Evolutionary conservation across 2,113 vertebrate genomes (phyloP).

Genomic region (Tyrannus savana): DNA sequence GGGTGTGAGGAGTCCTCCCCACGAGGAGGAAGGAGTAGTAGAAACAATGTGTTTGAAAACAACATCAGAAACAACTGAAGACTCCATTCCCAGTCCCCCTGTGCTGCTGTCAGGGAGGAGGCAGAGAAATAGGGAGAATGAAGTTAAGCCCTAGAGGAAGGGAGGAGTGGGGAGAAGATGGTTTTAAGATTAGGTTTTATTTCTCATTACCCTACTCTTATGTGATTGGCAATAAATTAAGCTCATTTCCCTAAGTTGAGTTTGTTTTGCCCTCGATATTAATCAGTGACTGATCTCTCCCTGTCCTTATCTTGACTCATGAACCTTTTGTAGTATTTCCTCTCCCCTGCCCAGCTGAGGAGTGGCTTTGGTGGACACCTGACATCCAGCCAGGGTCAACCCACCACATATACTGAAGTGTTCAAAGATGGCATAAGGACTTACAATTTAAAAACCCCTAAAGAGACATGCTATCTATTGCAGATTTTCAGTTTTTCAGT

Average conservation of each 20-base stretch:
- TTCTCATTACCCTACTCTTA: neutral
- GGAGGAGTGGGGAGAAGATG: too few species aligned
- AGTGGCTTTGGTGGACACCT: neutral
- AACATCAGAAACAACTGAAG: neutral
- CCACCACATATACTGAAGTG: neutral
- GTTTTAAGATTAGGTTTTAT: neutral
- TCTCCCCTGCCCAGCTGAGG: neutral
- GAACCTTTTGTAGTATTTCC: neutral
- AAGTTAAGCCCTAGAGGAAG: neutral
- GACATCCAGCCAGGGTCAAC: neutral
- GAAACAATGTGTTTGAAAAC: neutral
- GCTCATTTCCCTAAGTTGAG: neutral
- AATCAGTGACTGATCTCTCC: neutral
- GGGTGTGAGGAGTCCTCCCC: neutral
- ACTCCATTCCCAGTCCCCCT: neutral
- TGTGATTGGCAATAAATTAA: neutral
- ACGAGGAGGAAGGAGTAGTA: neutral
- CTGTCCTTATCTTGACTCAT: neutral
- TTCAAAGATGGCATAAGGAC: neutral
- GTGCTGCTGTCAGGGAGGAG: neutral
- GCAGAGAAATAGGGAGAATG: neutral
- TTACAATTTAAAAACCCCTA: neutral
- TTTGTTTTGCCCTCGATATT: neutral
- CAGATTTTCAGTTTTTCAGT: neutral
- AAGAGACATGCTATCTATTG: neutral